Conservation (phyloP, 2,888 invertebrate genomes). For the Ephialtes manifestator region DNA sequence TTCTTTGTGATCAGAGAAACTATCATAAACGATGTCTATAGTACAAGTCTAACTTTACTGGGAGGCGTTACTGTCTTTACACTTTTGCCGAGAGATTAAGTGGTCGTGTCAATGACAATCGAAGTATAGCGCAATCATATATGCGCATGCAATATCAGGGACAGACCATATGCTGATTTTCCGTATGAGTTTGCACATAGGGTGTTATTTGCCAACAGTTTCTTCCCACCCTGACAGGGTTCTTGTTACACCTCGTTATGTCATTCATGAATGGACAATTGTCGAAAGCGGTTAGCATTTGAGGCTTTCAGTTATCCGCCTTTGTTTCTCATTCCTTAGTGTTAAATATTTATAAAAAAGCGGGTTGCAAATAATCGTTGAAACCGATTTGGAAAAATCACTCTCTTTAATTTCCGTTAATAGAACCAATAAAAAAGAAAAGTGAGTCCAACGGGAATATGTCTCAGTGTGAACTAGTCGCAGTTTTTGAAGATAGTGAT, state of each 20-base stretch:
- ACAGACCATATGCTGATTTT: conserved; percentile 50
- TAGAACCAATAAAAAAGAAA: background rate
- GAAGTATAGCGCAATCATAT: conserved; percentile 49
- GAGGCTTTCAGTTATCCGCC: background rate
- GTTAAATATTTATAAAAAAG: background rate
- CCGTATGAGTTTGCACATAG: conserved; percentile 59
- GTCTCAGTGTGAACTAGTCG: conserved; percentile 47
- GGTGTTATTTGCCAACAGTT: conserved; percentile 58
- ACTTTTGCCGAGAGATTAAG: background rate
- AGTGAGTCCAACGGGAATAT: background rate
- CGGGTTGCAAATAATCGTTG: background rate
- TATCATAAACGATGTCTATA: background rate
- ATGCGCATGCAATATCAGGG: conserved; percentile 59
- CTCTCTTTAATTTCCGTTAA: background rate
- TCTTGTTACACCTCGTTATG: conserved; percentile 37
- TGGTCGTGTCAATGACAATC: conserved; percentile 32
- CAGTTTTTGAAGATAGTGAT: conserved; percentile 51
- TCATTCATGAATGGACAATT: conserved; percentile 48
- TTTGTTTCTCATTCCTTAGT: background rate
- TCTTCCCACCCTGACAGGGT: conserved; percentile 24
- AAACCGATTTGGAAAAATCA: background rate
- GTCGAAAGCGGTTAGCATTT: conserved; percentile 15
- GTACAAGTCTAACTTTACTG: background rate
- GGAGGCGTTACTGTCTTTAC: background rate
- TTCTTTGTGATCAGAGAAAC: background rate